Conservation (phyloP, 2,113 vertebrate genomes). For the Ploceus nigricollis region DNA sequence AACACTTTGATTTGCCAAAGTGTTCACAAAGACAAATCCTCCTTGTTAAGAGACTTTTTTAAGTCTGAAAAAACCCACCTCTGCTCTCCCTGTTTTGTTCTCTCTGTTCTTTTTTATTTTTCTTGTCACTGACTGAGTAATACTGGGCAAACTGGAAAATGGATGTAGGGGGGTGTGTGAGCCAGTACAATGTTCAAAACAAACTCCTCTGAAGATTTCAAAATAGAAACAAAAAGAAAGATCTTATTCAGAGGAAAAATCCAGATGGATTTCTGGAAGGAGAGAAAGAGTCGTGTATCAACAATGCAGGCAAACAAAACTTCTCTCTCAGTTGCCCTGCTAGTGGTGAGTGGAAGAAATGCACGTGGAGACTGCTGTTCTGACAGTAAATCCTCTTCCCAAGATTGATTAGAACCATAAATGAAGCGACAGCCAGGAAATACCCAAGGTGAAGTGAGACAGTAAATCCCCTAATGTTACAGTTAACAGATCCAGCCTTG, state of each 20-base stretch:
- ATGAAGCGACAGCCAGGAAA: constrained; percentile 49
- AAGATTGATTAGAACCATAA: constrained; percentile 44
- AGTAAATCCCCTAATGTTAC: constrained; percentile 7
- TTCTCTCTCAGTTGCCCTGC: neutral
- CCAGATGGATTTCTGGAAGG: neutral
- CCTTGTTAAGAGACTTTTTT: neutral
- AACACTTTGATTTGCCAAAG: neutral
- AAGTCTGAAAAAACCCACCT: neutral
- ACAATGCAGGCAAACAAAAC: neutral
- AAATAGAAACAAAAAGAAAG: neutral
- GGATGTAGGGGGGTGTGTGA: neutral
- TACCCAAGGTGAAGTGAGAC: constrained; percentile 34
- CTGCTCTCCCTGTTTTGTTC: neutral
- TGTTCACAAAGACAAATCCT: neutral
- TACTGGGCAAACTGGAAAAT: neutral
- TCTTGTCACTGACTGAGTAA: neutral
- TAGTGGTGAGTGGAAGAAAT: neutral
- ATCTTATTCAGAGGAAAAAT: neutral
- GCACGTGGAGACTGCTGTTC: neutral
- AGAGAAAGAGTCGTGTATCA: neutral
- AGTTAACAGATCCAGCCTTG: neutral
- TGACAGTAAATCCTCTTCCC: constrained; percentile 38
- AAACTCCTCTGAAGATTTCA: neutral
- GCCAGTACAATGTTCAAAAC: neutral
- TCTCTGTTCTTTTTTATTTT: neutral